A percentile compares a stretch with the other conserved stretches of the same genome.
phyloP scores from a whole-genome alignment of 1,140 invertebrate species.

The Drosophila bocqueti region DNA sequence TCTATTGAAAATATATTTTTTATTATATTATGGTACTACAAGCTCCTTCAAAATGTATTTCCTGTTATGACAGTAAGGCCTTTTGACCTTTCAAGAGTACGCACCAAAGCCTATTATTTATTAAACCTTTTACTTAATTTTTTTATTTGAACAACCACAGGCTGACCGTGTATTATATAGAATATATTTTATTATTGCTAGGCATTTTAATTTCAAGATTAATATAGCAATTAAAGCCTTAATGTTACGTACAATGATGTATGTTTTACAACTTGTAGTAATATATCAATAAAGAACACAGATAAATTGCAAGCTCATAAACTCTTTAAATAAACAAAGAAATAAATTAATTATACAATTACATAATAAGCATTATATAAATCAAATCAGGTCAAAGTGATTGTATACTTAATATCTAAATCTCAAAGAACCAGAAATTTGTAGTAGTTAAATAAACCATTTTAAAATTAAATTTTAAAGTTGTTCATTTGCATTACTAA shows the following conservation, averaged over 20 bases:
- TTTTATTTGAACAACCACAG: neutral
- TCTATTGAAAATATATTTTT: neutral
- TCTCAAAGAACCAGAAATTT: too few relatives aligned
- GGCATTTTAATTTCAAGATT: neutral
- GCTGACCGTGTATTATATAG: neutral
- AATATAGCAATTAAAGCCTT: neutral
- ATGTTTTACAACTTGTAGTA: neutral
- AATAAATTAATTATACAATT: neutral
- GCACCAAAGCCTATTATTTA: too few relatives aligned
- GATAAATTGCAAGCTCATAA: neutral
- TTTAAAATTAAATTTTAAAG: neutral
- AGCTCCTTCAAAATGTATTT: neutral
- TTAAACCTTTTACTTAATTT: too few relatives aligned
- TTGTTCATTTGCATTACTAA: neutral
- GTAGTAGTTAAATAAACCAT: neutral
- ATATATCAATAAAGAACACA: neutral
- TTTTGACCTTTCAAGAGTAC: too few relatives aligned
- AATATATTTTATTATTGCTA: neutral
- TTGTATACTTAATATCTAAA: neutral
- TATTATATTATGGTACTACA: too few relatives aligned
- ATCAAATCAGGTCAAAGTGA: neutral
- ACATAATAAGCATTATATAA: neutral
- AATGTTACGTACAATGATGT: neutral
- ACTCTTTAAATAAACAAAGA: neutral
- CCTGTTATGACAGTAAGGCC: neutral